A percentile compares a stretch with the other conserved stretches of the same genome.
Evolutionary conservation across 2,888 invertebrate genomes (phyloP).

Genomic region (Drosophila eohydei): DNA sequence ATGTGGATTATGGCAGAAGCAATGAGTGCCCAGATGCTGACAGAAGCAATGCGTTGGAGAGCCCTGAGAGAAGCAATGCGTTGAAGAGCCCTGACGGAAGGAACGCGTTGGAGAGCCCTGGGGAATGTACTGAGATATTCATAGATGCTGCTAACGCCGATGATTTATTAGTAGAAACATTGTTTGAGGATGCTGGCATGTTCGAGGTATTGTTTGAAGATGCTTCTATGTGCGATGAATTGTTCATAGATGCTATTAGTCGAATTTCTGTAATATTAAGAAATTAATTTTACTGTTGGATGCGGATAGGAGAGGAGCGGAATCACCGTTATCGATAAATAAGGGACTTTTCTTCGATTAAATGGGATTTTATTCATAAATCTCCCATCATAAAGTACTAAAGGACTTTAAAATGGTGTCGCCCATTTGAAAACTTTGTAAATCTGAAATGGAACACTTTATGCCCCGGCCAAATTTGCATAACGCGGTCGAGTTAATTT

Average conservation of each 20-base stretch:
- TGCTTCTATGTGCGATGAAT: background rate
- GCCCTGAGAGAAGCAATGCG: background rate
- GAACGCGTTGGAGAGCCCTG: too few relatives aligned
- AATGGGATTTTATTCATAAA: background rate
- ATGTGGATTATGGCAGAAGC: too few relatives aligned
- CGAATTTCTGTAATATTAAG: background rate
- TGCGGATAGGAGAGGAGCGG: background rate
- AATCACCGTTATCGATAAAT: background rate
- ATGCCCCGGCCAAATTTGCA: background rate
- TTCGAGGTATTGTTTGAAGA: background rate
- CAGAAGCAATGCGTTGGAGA: fast-evolving
- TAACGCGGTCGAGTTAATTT: conserved; percentile 17
- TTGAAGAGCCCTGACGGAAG: background rate
- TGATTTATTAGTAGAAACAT: background rate
- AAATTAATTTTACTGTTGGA: too few relatives aligned
- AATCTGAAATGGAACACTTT: background rate
- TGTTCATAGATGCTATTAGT: background rate
- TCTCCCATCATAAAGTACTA: background rate
- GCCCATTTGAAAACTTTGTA: background rate
- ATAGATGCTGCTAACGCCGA: background rate
- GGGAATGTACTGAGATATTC: background rate
- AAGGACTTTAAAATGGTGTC: background rate
- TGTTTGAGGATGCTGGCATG: background rate
- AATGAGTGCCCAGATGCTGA: background rate
- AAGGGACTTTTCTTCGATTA: background rate